phyloP scores from a whole-genome alignment of 1,140 invertebrate genomes.

The Dreissena polymorpha region DNA sequence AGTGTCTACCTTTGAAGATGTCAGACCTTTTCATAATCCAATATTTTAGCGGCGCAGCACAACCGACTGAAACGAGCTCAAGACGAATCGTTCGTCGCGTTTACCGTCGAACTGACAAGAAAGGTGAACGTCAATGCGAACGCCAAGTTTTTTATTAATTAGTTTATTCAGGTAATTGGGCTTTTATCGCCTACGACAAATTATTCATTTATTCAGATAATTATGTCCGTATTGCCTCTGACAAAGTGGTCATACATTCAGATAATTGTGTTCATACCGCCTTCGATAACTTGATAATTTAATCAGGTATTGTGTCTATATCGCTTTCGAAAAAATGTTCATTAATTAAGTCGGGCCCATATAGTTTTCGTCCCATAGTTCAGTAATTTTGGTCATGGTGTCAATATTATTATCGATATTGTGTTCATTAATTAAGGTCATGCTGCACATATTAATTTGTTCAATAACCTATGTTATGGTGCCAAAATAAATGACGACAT shows the following conservation, averaged over 20 bases:
- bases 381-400: no score
- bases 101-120: constrained; percentile 20
- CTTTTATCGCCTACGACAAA: neutral
- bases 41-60: no score
- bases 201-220: neutral
- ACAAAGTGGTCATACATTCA: constrained; percentile 12
- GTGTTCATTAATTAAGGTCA: neutral
- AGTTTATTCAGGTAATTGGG: constrained; percentile 28
- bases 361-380: no score
- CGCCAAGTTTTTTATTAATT: constrained; percentile 8
- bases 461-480: constrained; percentile 15
- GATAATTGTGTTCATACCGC: neutral
- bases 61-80: neutral
- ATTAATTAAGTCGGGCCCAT: neutral
- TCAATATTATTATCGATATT: neutral
- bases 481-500: constrained; percentile 14
- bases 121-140: neutral
- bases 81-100: constrained; percentile 6
- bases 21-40: no score
- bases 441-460: constrained; percentile 2
- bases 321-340: neutral
- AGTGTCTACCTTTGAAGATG: no score
- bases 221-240: neutral
- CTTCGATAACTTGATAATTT: neutral
- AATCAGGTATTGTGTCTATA: no score